Conservation (phyloP, 2,113 vertebrate genomes). For the Felis catus region DNA sequence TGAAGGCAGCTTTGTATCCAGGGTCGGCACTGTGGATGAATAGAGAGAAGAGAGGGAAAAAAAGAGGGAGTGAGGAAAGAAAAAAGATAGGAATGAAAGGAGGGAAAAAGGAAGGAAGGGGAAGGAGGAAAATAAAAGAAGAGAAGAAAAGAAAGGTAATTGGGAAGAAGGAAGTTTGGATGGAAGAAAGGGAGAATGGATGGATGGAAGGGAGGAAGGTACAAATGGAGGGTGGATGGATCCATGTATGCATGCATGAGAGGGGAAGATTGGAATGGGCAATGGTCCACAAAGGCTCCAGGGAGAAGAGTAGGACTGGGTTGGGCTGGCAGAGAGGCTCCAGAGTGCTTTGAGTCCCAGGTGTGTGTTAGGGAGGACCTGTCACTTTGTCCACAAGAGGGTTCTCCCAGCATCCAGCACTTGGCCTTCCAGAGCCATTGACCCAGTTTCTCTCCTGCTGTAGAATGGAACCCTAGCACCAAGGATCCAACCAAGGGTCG, state of each 20-base stretch:
- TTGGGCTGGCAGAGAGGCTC: not conserved
- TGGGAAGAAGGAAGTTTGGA: not conserved
- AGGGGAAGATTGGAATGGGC: not conserved
- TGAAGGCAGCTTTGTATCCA: not conserved
- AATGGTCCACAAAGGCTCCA: not conserved
- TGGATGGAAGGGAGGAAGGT: too few relatives aligned
- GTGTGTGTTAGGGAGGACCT: not conserved
- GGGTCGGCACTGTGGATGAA: not conserved
- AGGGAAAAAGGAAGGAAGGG: not conserved
- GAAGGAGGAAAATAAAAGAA: too few relatives aligned
- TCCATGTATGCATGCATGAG: not conserved
- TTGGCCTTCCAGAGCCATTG: not conserved
- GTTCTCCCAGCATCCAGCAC: not conserved
- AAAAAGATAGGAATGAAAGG: too few relatives aligned
- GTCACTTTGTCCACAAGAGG: not conserved
- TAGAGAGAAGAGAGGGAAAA: not conserved
- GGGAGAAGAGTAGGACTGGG: not conserved
- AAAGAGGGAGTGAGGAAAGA: not conserved
- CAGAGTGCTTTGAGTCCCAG: not conserved
- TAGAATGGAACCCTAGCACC: slow-evolving; percentile 49
- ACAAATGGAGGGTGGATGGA: too few relatives aligned
- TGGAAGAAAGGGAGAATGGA: not conserved
- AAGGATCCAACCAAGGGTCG: slow-evolving; percentile 59
- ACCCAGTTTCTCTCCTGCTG: slow-evolving; percentile 39
- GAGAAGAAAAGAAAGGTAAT: not conserved